Base-by-base conservation (phyloP, 2,888 invertebrate species). In the Orthonychiurus folsomi region DNA sequence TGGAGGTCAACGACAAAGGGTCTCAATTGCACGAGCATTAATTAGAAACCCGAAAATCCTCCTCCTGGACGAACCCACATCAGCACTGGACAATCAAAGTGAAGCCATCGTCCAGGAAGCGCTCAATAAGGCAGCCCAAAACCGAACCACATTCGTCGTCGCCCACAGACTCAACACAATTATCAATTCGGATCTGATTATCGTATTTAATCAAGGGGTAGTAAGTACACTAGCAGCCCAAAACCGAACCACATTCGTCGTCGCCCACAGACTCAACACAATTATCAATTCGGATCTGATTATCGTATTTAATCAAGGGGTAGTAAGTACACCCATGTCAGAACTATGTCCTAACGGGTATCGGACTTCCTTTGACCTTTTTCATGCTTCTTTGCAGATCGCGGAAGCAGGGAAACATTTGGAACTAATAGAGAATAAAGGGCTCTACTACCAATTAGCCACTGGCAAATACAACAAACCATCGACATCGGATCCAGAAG, bases 31-130 rank as follows among this genome's bases (percentile, higher is more conserved):
- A 3, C 37, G 59, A 48, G 25, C 23, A 2, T 18, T 59, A 18
- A n/a, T 59, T 26, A 2, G 55, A 37, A 27, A 79, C 66, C 80
- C 80, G 1, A 75, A 74, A 59, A 76, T 80, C 53, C 73, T 81
- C 9, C 73, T 80, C 20, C 73, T 80, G 26, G 80, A 81, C 67
- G 81, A 81, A 70, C 80, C 80, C 3, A 82, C 81, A 0, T 80
- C 80, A 1, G 81, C 81, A 15, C 74, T 81, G 47, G 81, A 81
- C 73, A 76, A 77, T 20, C 76, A 79, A 66, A 80, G 79, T 69
- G 82, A 82, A 73, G 73, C 75, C 0, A 71, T 80, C 25, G 81
- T 82, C 1, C 81, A 82, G 72, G 74, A 73, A 20, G 81, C 81
- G 15, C 74, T 82, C 12, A 81, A 82, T 60, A 77, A 79, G 73